A percentile compares a stretch with the other conserved stretches of the same genome.
Conservation (phyloP, 2,797 vertebrate species). For the Cryptoprocta ferox region DNA sequence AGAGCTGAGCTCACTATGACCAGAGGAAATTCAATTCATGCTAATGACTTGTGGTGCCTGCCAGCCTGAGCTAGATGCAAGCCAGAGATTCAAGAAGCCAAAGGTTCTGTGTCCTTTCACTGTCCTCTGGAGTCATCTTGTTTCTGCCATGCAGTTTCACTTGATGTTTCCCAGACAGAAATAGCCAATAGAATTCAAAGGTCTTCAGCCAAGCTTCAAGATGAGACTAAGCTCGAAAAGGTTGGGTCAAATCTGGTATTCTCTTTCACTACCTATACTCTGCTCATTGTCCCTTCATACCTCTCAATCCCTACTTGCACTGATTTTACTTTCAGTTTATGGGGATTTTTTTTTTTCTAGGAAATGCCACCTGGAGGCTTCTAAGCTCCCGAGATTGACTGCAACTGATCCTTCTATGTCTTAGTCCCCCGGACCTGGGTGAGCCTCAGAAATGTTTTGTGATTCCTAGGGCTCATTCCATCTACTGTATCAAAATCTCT, state of each 20-base stretch:
- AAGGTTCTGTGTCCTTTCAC: not conserved
- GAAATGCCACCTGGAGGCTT: not conserved
- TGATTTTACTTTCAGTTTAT: conserved; percentile 8
- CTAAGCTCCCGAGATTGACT: not conserved
- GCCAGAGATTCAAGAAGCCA: conserved; percentile 51
- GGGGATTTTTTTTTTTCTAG: not conserved
- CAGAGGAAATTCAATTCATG: conserved; percentile 33
- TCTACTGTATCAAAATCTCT: not conserved
- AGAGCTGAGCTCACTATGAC: conserved; percentile 43
- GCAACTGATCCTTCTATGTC: not conserved
- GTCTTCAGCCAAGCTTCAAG: not conserved
- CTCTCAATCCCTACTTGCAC: not conserved
- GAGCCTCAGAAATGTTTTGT: not conserved
- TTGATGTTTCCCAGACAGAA: conserved; percentile 20
- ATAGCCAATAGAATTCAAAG: not conserved
- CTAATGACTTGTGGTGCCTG: conserved; percentile 43
- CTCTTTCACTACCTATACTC: not conserved
- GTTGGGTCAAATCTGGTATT: not conserved
- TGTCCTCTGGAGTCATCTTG: not conserved
- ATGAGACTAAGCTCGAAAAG: not conserved
- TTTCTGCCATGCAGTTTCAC: not conserved
- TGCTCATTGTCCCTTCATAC: not conserved
- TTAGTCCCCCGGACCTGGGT: not conserved
- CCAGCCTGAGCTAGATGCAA: conserved; percentile 17
- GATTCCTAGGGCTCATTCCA: not conserved